Base-by-base conservation (phyloP, 2,888 invertebrate genomes). In the Dasysyrphus tricinctus region DNA sequence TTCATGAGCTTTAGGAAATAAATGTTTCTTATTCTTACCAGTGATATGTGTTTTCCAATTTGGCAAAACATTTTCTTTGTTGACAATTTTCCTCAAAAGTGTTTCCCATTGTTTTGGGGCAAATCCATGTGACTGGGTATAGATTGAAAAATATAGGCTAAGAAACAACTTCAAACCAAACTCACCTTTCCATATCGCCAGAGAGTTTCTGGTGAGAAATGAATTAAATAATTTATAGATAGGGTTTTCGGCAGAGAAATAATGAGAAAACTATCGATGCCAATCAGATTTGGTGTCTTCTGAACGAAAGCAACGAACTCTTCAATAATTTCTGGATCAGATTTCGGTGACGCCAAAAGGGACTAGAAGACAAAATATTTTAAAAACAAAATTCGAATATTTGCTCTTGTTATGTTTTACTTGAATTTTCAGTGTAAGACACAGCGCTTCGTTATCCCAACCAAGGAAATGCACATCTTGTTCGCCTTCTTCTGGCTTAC, bases 111-210 rank as follows among this genome's bases (percentile, higher is more conserved):
- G 92, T 65, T 91, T 91, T 0, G 91, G 91, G 0, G 90, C 90
- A 73, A 91, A 91, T 19, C 91, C 90, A 74, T 92, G 92, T 0
- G 91, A 92, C 92, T 92, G 42, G 29, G 74, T 57, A n/a, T 54
- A 79, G 19, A 63, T 54, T 24, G 2, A 67, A 56, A 34, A 57
- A 37, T 32, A 9, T 8, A 39, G 34, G 0, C 0, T 14, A 1
- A 12, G n/a, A 42, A 61, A 44, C n/a, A 47, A 65, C 1, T 44
- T 47, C 24, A 2, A 6, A 2, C 5, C 24, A 4, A 39, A 59
- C 86, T 90, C 90, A 95, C 95, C 94, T 95, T 95, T 61, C 95
- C 95, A 90, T 95, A 96, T 77, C 95, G 94, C 88, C 95, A 92
- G 39, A 95, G 90, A 89, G 94, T 94, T 88, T 94, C 94, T 0